phyloP scores from a whole-genome alignment of 2,888 invertebrate species.

The Lypha dubia region DNA sequence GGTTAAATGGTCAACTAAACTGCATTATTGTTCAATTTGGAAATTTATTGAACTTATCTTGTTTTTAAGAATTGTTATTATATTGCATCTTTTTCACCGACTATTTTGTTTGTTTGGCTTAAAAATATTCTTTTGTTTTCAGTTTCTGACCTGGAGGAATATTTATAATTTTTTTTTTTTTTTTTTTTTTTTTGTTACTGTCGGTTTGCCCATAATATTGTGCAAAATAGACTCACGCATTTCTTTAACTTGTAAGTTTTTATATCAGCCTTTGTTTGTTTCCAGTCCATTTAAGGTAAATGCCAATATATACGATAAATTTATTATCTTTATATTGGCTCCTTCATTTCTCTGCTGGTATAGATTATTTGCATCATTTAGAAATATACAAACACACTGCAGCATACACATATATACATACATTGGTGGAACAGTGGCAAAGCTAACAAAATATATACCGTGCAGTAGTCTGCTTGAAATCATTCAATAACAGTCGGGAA shows the following conservation, averaged over 20 bases:
- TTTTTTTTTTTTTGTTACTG: slow-evolving; percentile 5
- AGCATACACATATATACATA: too few relatives aligned
- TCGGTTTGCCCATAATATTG: slow-evolving; percentile 66
- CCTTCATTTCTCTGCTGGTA: slow-evolving; percentile 29
- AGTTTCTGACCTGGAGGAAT: slow-evolving; percentile 52
- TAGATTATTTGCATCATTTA: slow-evolving; percentile 56
- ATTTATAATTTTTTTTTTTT: slow-evolving; percentile 1
- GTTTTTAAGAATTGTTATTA: slow-evolving; percentile 3
- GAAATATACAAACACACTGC: neutral
- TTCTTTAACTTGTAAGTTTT: slow-evolving; percentile 63
- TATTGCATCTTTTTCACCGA: slow-evolving; percentile 21
- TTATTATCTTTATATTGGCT: neutral
- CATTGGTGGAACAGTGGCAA: neutral
- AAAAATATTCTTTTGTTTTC: slow-evolving; percentile 59
- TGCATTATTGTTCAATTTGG: slow-evolving; percentile 51
- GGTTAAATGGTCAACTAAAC: slow-evolving; percentile 69
- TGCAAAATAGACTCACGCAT: slow-evolving; percentile 72
- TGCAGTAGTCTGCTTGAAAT: too few relatives aligned
- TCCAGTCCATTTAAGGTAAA: slow-evolving; percentile 69
- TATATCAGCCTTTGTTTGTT: slow-evolving; percentile 61
- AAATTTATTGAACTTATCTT: slow-evolving; percentile 69
- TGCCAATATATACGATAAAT: slow-evolving; percentile 54
- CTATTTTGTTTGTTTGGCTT: neutral
- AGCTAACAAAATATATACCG: too few relatives aligned
- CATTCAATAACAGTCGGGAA: too few relatives aligned